Conservation (phyloP, 2,888 invertebrate species). For the Cosmorhoe ocellata region DNA sequence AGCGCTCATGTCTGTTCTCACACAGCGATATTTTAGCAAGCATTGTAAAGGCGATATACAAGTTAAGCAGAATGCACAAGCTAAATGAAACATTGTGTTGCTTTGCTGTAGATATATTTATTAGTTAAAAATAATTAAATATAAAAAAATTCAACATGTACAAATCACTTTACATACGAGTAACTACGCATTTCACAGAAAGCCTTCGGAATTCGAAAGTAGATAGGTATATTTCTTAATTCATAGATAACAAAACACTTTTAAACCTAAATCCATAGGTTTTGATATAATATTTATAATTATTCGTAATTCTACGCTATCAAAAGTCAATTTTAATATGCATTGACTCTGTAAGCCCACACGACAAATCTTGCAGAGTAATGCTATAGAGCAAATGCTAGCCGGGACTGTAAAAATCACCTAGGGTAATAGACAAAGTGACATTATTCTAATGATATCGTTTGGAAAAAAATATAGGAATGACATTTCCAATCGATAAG, state of each 20-base stretch:
- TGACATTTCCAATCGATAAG: too few relatives aligned
- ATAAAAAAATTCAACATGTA: conserved; percentile 11
- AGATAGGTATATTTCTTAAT: not conserved
- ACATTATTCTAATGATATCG: too few relatives aligned
- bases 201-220: too few relatives aligned
- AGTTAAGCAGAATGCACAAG: conserved; percentile 42
- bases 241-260: conserved; percentile 2
- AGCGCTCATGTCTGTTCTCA: conserved; percentile 81
- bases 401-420: too few relatives aligned
- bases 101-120: conserved; percentile 17
- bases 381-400: too few relatives aligned
- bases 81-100: conserved; percentile 6
- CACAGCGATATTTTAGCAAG: conserved; percentile 83
- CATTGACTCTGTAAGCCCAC: too few relatives aligned
- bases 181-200: not conserved
- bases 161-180: conserved; percentile 9
- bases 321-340: too few relatives aligned
- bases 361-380: too few relatives aligned
- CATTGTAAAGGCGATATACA: conserved; percentile 59
- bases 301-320: conserved; percentile 1
- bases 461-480: too few relatives aligned
- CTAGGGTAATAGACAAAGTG: too few relatives aligned
- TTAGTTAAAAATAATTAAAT: conserved; percentile 7
- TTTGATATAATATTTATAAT: not conserved
- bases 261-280: not conserved